phyloP scores from a whole-genome alignment of 2,113 vertebrate species.

The Piprites chloris region DNA sequence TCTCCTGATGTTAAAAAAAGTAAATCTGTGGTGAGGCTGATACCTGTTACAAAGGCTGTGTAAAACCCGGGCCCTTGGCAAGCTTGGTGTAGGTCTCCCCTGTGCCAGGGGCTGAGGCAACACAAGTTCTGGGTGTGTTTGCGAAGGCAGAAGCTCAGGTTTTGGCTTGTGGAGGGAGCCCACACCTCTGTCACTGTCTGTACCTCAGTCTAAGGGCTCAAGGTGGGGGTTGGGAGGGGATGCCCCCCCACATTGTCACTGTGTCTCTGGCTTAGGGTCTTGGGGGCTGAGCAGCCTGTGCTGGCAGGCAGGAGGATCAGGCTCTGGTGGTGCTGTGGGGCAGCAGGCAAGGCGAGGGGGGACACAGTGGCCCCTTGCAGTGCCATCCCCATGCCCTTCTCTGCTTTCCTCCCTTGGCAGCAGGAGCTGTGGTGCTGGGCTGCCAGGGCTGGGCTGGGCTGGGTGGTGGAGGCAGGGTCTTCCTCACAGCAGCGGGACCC shows the following conservation, averaged over 20 bases:
- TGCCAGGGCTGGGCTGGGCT: neutral
- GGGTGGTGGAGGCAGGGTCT: neutral
- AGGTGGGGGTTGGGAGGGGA: neutral
- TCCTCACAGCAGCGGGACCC: rapidly evolving
- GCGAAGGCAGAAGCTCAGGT: neutral
- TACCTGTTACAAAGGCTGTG: neutral
- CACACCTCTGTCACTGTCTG: rapidly evolving
- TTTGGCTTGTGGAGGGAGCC: neutral
- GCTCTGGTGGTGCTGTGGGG: neutral
- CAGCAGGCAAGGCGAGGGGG: rapidly evolving
- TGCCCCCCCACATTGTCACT: rapidly evolving
- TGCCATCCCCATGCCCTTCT: rapidly evolving
- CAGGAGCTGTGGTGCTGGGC: neutral
- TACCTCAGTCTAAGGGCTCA: rapidly evolving
- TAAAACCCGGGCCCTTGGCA: neutral
- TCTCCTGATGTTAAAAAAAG: neutral
- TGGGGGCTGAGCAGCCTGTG: neutral
- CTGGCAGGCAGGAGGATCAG: rapidly evolving
- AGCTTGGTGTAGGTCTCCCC: rapidly evolving
- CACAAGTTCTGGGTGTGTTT: neutral
- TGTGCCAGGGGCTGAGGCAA: neutral
- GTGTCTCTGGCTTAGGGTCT: rapidly evolving
- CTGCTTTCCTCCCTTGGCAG: neutral
- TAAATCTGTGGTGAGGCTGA: neutral
- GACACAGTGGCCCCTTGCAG: rapidly evolving